These are phyloP conservation scores for Rhabdophis nuchalis DNA, from an alignment of 2,797 vertebrate species.

Conservation along the genomic window DNA sequence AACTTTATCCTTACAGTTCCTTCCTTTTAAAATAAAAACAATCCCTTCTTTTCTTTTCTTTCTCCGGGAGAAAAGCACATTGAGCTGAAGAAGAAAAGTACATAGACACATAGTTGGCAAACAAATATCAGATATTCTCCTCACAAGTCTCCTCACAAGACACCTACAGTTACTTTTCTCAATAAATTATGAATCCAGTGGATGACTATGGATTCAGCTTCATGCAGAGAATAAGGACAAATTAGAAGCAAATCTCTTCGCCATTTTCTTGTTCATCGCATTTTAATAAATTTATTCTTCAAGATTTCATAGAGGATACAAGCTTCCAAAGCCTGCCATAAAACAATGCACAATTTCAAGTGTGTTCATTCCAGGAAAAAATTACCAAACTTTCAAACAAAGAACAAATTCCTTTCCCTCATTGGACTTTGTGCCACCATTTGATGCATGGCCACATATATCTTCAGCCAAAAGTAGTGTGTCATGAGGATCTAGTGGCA, in stretches of 20 bases:
- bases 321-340: slow-evolving; percentile 44
- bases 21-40: not conserved
- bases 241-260: slow-evolving; percentile 15
- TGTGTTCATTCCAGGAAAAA: not conserved
- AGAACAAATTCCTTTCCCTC: slow-evolving; percentile 11
- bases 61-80: not conserved
- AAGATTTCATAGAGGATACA: slow-evolving; percentile 10
- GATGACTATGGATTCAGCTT: not conserved
- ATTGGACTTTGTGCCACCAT: fast-evolving
- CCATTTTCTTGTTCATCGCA: not conserved
- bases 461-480: not conserved
- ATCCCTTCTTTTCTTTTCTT: not conserved
- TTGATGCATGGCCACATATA: slow-evolving; percentile 20
- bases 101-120: not conserved
- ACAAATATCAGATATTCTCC: not conserved
- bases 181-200: not conserved
- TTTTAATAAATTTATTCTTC: slow-evolving; percentile 25
- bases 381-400: not conserved
- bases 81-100: not conserved
- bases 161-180: not conserved
- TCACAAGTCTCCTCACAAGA: not conserved
- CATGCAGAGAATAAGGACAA: not conserved
- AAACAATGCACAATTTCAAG: slow-evolving; percentile 31
- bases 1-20: not conserved
- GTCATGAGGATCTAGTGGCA: not conserved